Base-by-base conservation (phyloP, 1,140 invertebrate genomes). In the Atta cephalotes region DNA sequence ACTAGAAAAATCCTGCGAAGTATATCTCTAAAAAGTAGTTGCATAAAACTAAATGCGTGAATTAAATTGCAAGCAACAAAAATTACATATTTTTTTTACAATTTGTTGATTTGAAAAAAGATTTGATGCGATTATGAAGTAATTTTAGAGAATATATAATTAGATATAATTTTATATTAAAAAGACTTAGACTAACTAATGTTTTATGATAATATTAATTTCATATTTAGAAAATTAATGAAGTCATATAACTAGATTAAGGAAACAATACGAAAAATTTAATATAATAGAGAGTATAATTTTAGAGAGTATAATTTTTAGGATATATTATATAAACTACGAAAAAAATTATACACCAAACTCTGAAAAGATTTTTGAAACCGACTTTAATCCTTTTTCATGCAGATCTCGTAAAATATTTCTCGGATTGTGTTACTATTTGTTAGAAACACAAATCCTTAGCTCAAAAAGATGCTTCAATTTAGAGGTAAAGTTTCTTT, bases 21-120 rank as follows among this genome's bases (percentile, higher is more conserved):
- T 84, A 84, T 18, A 49, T 2, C n/a, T 25, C n/a, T 25, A 71
- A 71, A 58, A 58, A 81, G 14, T 25, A 45, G 2, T 45, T 45
- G 39, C 9, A 80, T 3, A 12, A 58, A 2, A 3, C 28, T 14
- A 25, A 25, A 25, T 25, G 18, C 16, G n/a, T 0, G 35, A 53
- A n/a, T 0, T 5, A 25, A 70, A 58, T 81, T 7, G 49, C 10
- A 39, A 66, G 9, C 18, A 16, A 51, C 10, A 7, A 70, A 25
- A 56, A 28, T 80, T 25, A 12, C 7, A 68, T 56, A 12, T 39
- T 21, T 70, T 35, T 25, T 49, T 9, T n/a, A 80, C 35, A 60
- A n/a, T 1, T 2, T 66, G 18, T 39, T 1, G 16, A 65, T 65
- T 28, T n/a, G 9, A 14, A 68, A 56, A 68, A 53, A 21, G 0